Conservation (phyloP, 2,888 invertebrate species). For the Molanna angustata region DNA sequence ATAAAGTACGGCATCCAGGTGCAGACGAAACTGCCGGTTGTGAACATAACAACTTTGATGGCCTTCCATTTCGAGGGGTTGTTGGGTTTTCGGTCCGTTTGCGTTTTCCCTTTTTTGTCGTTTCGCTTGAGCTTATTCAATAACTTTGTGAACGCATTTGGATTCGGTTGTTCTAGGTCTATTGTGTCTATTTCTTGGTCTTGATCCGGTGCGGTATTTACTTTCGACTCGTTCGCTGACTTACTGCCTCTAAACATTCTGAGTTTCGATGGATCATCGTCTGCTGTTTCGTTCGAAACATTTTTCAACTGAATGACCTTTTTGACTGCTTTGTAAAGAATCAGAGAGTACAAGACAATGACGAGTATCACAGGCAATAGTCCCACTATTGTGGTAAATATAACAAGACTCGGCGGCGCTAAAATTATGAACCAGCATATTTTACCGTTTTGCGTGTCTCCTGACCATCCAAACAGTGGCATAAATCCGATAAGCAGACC, state of each 20-base stretch:
- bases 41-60: conserved; percentile 59
- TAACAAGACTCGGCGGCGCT: conserved; percentile 54
- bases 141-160: not conserved
- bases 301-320: conserved; percentile 50
- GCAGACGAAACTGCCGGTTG: conserved; percentile 58
- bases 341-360: conserved; percentile 55
- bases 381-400: conserved; percentile 56
- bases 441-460: conserved; percentile 50
- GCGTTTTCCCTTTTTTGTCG: conserved; percentile 10
- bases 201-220: not conserved
- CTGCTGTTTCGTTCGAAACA: conserved; percentile 36
- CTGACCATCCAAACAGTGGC: conserved; percentile 59
- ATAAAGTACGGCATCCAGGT: conserved; percentile 65
- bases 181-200: conserved; percentile 5
- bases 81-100: conserved; percentile 17
- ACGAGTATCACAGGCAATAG: conserved; percentile 50
- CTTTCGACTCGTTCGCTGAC: not conserved
- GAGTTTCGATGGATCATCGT: conserved; percentile 11
- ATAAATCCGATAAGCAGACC: conserved; percentile 58
- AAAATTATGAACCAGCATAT: conserved; percentile 59
- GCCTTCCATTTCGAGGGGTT: conserved; percentile 58
- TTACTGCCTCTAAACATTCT: conserved; percentile 36
- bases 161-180: not conserved
- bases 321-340: conserved; percentile 56
- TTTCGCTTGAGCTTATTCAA: not conserved